Percentiles rank a stretch among this genome's conserved stretches.
Evolutionary conservation across 2,113 vertebrate species (phyloP).

Genomic region (Aldabrachelys gigantea): DNA sequence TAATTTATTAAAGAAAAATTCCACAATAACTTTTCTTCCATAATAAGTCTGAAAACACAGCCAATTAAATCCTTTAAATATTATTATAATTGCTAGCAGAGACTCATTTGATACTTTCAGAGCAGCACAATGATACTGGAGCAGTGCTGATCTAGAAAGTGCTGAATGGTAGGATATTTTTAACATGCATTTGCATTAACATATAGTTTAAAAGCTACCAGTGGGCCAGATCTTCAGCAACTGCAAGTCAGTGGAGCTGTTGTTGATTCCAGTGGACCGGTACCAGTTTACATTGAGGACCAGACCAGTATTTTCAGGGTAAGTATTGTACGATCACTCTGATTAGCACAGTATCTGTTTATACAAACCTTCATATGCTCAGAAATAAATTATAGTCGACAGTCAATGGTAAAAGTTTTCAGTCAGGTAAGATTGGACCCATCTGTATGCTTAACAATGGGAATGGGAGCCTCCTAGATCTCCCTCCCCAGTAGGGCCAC

Average conservation of each 20-base stretch:
- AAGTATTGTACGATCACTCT: neutral
- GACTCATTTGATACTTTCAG: neutral
- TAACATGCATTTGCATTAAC: neutral
- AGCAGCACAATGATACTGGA: neutral
- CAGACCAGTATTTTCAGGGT: neutral
- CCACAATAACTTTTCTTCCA: neutral
- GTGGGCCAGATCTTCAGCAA: neutral
- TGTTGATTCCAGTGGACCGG: neutral
- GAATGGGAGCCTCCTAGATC: neutral
- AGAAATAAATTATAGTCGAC: neutral
- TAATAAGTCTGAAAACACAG: neutral
- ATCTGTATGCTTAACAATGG: neutral
- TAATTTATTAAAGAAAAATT: neutral
- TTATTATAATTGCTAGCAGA: neutral
- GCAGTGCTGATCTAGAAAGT: neutral
- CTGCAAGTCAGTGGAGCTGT: neutral
- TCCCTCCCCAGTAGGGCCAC: neutral
- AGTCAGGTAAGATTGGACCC: neutral
- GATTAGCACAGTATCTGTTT: neutral
- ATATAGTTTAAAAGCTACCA: neutral
- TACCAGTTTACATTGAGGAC: neutral
- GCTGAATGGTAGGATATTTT: neutral
- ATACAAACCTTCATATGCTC: neutral
- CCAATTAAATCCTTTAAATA: conserved; percentile 9
- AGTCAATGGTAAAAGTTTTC: neutral